These are phyloP conservation scores for Hypanus sabinus DNA, from an alignment of 2,113 vertebrate species.

Conservation along the genomic window DNA sequence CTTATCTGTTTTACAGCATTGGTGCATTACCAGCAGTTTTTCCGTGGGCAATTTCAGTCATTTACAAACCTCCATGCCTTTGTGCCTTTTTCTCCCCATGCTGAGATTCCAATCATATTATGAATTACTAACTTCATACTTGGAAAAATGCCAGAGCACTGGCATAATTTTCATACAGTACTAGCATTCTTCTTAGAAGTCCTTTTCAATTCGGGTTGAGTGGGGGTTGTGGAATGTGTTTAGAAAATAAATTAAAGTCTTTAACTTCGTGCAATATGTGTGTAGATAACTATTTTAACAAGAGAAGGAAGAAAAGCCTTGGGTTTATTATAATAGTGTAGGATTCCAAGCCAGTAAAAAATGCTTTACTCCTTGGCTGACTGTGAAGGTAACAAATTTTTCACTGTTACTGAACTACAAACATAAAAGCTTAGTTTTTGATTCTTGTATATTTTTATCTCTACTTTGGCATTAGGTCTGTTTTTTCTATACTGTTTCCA, in stretches of 20 bases:
- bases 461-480: not conserved
- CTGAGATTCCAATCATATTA: slow-evolving; percentile 3
- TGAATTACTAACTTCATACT: not conserved
- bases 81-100: not conserved
- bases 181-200: slow-evolving; percentile 1
- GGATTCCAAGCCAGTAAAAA: not conserved
- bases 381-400: not conserved
- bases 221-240: not conserved
- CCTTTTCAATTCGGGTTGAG: not conserved
- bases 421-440: not conserved
- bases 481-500: not conserved
- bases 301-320: not conserved
- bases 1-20: not conserved
- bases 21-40: not conserved
- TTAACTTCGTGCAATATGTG: not conserved
- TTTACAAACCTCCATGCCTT: not conserved
- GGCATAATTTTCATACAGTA: not conserved
- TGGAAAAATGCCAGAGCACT: not conserved
- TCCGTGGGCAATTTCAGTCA: not conserved
- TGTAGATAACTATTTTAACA: not conserved
- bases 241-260: too few relatives aligned
- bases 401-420: not conserved
- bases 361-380: not conserved
- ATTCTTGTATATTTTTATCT: not conserved
- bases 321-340: not conserved